Base-by-base conservation (phyloP, 2,797 vertebrate species). In the Myripristis murdjan region DNA sequence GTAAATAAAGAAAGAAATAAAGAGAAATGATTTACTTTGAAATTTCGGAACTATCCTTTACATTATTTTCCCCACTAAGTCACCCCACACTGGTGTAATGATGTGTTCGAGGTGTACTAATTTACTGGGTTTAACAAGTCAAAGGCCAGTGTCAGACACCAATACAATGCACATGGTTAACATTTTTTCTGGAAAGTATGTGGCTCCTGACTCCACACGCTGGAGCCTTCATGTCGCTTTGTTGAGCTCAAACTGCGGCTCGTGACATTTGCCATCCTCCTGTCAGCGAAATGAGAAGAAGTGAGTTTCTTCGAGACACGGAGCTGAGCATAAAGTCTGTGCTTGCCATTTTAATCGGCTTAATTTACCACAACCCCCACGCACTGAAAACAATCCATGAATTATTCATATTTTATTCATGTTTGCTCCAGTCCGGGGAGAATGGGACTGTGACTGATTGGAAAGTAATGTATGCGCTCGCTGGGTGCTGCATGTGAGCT, bases 361-460 rank as follows among this genome's bases (percentile, higher is more conserved):
- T 82, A 79, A 82, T 78, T 83, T 78, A 79, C 59, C 69, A 64
- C 28, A 67, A 52, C 57, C 49, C 76, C 69, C 60, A 75, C 61
- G 48, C n/a, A n/a, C 75, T 22, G 41, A 67, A 81, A 87, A 87
- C 69, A 77, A 63, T n/a, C 24, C 71, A 66, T 87, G 66, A 84
- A 83, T 84, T 73, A 87, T 84, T 89, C 41, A 86, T 81, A 64
- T 67, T 53, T 54, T 53, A 52, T 61, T 65, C 58, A 73, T 63
- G 57, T 70, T 77, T 56, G 57, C 77, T 67, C 51, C 60, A 67
- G 31, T 18, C 12, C 55, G 48, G 52, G 58, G 63, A 70, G 71
- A 81, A 68, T 31, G 49, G 22, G 37, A 59, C 16, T 60, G 57
- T 55, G 71, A 61, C 55, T 73, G 60, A 77, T 28, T 61, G 61